Evolutionary conservation across 2,888 invertebrate species (phyloP).

Genomic region (Formica aserva): DNA sequence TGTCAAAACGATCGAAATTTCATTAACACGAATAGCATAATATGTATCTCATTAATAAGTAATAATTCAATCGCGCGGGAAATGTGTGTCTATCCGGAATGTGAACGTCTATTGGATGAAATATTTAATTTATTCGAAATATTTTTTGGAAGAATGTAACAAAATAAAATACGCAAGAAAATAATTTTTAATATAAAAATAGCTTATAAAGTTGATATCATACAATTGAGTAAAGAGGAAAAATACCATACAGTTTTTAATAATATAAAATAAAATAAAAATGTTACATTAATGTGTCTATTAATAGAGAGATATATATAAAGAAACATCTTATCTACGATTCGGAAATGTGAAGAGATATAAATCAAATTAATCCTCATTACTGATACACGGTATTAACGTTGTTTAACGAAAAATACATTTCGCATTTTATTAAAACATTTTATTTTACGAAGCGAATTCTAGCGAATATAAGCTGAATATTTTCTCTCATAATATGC

Average conservation of each 20-base stretch:
- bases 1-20: slow-evolving; percentile 26
- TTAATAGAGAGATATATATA: not conserved
- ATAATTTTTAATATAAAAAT: not conserved
- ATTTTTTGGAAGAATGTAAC: not conserved
- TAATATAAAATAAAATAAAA: not conserved
- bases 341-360: not conserved
- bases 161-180: not conserved
- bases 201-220: not conserved
- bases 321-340: not conserved
- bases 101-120: not conserved
- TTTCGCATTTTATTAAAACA: slow-evolving; percentile 30
- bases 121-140: slow-evolving; percentile 25
- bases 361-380: slow-evolving; percentile 2
- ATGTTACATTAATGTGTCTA: not conserved
- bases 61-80: slow-evolving; percentile 16
- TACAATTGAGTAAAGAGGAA: not conserved
- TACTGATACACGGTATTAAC: not conserved
- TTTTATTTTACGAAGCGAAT: slow-evolving; percentile 10
- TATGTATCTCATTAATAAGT: slow-evolving; percentile 27
- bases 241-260: not conserved
- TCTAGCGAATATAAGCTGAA: not conserved
- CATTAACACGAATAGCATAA: slow-evolving; percentile 24
- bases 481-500: slow-evolving; percentile 37
- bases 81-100: not conserved
- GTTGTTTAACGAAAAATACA: not conserved